These are phyloP conservation scores for Furnarius figulus DNA, from an alignment of 2,113 vertebrate genomes.

Conservation along the genomic window DNA sequence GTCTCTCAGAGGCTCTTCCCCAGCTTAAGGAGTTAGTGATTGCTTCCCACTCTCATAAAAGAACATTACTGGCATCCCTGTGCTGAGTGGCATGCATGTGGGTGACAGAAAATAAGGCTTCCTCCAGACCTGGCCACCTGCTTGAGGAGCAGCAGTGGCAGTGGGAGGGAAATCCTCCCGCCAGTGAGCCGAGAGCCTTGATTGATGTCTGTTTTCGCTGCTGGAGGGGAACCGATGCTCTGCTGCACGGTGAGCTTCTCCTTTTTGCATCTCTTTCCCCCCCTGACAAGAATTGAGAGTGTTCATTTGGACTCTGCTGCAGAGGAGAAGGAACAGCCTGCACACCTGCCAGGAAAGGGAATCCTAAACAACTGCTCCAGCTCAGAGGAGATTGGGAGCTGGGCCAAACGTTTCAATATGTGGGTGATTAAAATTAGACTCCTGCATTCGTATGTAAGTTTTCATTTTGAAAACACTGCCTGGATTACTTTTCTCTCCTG, in stretches of 20 bases:
- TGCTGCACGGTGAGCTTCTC: neutral
- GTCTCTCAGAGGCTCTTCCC: neutral
- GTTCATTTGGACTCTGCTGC: neutral
- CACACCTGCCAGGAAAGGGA: conserved; percentile 64
- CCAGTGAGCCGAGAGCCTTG: neutral
- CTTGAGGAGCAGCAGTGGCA: neutral
- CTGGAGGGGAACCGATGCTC: neutral
- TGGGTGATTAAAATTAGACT: conserved; percentile 60
- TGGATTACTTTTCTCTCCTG: conserved; percentile 9
- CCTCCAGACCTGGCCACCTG: conserved; percentile 36
- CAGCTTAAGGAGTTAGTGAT: neutral
- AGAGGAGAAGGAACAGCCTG: conserved; percentile 14
- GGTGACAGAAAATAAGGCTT: conserved; percentile 15
- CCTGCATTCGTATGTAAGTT: neutral
- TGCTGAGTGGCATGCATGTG: neutral
- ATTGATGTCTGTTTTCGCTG: neutral
- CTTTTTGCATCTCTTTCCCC: neutral
- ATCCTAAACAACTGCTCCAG: conserved; percentile 45
- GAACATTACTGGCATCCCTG: neutral
- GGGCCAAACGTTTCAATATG: conserved; percentile 19
- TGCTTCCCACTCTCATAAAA: neutral
- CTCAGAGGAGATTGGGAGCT: conserved; percentile 24
- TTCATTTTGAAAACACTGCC: conserved; percentile 23
- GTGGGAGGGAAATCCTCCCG: neutral
- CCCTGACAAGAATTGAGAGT: neutral